Evolutionary conservation across 2,113 vertebrate genomes (phyloP), one percentile per base, ranked within the genome.

Genomic region (Phylloscopus trochilus): DNA sequence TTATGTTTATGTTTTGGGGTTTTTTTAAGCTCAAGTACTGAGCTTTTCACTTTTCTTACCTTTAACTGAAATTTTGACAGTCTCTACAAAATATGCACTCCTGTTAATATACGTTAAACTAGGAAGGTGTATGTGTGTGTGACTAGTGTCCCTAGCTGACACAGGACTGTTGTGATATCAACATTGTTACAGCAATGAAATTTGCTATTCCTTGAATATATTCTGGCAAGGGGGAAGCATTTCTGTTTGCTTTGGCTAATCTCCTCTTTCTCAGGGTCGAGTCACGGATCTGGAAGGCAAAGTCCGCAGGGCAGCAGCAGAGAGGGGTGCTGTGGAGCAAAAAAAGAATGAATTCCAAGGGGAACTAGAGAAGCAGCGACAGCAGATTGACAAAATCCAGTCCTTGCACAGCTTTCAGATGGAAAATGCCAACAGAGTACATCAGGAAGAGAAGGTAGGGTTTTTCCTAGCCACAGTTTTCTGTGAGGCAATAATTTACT

Each of bases 321-420:
- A 99, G 93, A 96, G 98, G 33, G 98, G 98, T 0, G 98, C 97
- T 0, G 98, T 98, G 33, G 98, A 99, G 86, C 77, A 98, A 76
- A 98, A 99, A 86, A 99, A 99, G 96, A 98, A 97, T 3, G 98
- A 99, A 96, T 99, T 98, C 83, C 98, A 99, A 96, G 98, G 98
- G 13, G 98, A 99, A 83, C 97, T 99, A 41, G 97, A 97, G 73
- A 99, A 97, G 89, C 99, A 99, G 78, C 98, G 94, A 8, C 97
- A 99, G 52, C 98, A 99, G 87, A 98, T 99, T 0, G 97, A 96
- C 89, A 97, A 96, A 63, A 98, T 99, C 31, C 98, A 99, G 93
- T 98, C 90, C 28, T 95, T 98, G 68, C 98, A 99, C 92, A 98
- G 89, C 94, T 98, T 96, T 87, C 98, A 99, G 95, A 95, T 99